Evolutionary conservation across 2,797 vertebrate species (phyloP).

Genomic region (Pogonophryne albipinna): DNA sequence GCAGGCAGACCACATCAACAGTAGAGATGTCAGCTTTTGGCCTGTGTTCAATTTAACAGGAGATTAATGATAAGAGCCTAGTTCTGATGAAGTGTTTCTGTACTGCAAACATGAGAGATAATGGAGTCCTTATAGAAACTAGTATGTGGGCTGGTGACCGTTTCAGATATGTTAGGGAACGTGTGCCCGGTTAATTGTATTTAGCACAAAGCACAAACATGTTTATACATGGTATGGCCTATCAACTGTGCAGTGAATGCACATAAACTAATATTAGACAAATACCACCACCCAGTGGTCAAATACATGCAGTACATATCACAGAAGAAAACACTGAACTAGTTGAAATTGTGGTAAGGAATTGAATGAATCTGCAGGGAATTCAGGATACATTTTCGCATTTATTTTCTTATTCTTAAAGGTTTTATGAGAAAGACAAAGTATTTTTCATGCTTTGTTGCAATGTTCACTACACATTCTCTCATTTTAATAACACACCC

Average conservation of each 20-base stretch:
- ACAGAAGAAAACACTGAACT: not conserved
- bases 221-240: not conserved
- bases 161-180: not conserved
- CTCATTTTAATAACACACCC: not conserved
- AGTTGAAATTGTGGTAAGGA: not conserved
- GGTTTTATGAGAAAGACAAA: not conserved
- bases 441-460: not conserved
- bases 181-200: not conserved
- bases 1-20: constrained; percentile 27
- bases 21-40: constrained; percentile 11
- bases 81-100: constrained; percentile 3
- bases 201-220: not conserved
- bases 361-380: not conserved
- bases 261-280: not conserved
- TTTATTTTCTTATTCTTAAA: not conserved
- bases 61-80: constrained; percentile 25
- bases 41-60: not conserved
- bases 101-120: not conserved
- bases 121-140: not conserved
- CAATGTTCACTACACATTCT: not conserved
- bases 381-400: not conserved
- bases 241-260: not conserved
- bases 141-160: not conserved
- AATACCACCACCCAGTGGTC: constrained; percentile 68
- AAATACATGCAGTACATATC: not conserved